These are phyloP conservation scores for Channallabes apus DNA, from an alignment of 2,797 vertebrate genomes.

Conservation along the genomic window DNA sequence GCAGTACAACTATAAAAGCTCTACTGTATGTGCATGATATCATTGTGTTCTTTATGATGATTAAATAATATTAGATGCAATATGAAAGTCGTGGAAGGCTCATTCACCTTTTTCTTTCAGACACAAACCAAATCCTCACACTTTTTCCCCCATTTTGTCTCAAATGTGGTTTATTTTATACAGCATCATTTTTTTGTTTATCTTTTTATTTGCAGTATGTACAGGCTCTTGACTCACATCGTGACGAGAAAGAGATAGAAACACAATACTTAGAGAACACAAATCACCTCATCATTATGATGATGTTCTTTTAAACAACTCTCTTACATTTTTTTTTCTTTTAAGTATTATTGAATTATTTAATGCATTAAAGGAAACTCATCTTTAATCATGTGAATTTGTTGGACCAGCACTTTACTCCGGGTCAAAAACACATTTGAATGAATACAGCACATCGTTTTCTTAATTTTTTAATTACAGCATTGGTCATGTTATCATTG, in stretches of 20 bases:
- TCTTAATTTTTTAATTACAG: constrained; percentile 22
- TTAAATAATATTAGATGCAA: background rate
- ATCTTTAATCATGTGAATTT: background rate
- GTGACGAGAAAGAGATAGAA: constrained; percentile 55
- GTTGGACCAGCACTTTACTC: background rate
- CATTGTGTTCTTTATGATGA: background rate
- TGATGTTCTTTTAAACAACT: constrained; percentile 24
- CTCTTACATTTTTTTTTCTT: background rate
- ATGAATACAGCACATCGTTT: constrained; percentile 2
- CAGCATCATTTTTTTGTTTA: constrained; percentile 44
- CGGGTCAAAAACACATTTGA: background rate
- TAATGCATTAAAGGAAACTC: background rate
- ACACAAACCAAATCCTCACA: background rate
- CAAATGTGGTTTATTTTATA: constrained; percentile 69
- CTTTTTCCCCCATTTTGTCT: constrained; percentile 52
- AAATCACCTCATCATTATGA: constrained; percentile 54
- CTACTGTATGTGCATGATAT: background rate
- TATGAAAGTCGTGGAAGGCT: background rate
- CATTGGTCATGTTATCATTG: background rate
- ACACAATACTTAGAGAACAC: constrained; percentile 65
- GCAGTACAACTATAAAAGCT: background rate
- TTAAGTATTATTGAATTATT: background rate
- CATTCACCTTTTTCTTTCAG: background rate
- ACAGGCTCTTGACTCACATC: constrained; percentile 65
- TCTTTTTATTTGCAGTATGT: constrained; percentile 70